Conservation (phyloP, 1,140 invertebrate species). For the Drosophila pseudoobscura region DNA sequence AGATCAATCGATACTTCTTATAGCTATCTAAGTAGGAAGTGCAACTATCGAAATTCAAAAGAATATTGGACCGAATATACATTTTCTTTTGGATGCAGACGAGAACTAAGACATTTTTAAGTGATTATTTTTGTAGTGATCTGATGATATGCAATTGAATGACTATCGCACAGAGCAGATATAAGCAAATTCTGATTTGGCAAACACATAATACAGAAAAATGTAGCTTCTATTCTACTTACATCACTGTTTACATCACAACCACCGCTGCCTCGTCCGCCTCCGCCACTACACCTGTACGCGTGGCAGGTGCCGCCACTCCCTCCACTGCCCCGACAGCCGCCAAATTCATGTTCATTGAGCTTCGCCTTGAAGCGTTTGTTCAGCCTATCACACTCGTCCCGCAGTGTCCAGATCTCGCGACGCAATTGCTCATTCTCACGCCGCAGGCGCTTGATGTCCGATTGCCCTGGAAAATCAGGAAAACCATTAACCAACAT, state of each 20-base stretch:
- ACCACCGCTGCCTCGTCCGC: slow-evolving; percentile 63
- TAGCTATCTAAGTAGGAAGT: too few species aligned
- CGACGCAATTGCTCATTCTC: slow-evolving; percentile 94
- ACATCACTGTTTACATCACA: slow-evolving; percentile 82
- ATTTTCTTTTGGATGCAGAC: too few species aligned
- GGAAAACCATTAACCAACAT: not conserved
- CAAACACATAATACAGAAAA: too few species aligned
- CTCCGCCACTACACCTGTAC: slow-evolving; percentile 55
- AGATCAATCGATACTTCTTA: too few species aligned
- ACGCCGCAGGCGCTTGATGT: slow-evolving; percentile 93
- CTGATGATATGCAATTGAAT: too few species aligned
- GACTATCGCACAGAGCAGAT: too few species aligned
- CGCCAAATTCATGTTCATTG: slow-evolving; percentile 66
- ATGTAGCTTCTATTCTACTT: slow-evolving; percentile 14
- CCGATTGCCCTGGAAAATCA: slow-evolving; percentile 88
- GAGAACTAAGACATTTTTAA: too few species aligned
- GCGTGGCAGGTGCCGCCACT: slow-evolving; percentile 56
- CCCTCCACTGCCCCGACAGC: slow-evolving; percentile 68
- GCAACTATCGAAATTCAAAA: too few species aligned
- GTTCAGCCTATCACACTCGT: slow-evolving; percentile 94
- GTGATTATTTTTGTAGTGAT: too few species aligned
- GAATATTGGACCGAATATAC: too few species aligned
- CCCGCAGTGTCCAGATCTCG: slow-evolving; percentile 93
- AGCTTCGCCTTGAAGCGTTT: slow-evolving; percentile 84
- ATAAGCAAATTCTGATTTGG: too few species aligned